phyloP scores from a whole-genome alignment of 2,797 vertebrate species.

The Pseudochaenichthys georgianus region DNA sequence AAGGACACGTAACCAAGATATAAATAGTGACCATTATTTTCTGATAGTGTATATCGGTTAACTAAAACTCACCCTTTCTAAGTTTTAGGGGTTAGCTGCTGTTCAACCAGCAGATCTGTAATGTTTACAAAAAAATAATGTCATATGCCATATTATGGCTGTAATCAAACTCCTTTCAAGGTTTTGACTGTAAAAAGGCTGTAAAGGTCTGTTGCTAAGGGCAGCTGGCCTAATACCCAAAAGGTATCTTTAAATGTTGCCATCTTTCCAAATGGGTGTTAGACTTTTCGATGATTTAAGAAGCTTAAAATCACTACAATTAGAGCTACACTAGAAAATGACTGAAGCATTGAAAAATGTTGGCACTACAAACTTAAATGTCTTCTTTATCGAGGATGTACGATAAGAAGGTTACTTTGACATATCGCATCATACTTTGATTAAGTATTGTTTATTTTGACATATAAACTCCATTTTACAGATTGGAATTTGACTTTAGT shows the following conservation, averaged over 20 bases:
- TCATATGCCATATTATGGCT: too few species aligned
- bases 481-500: not conserved
- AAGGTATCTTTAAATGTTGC: not conserved
- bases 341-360: constrained; percentile 57
- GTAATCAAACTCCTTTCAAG: not conserved
- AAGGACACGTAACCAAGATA: not conserved
- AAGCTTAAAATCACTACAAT: constrained; percentile 57
- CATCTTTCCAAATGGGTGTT: constrained; percentile 48
- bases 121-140: not conserved
- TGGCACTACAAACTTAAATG: constrained; percentile 56
- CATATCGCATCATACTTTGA: constrained; percentile 9
- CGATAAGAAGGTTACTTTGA: constrained; percentile 51
- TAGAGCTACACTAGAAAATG: constrained; percentile 46
- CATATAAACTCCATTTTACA: not conserved
- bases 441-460: constrained; percentile 10
- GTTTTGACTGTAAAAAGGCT: not conserved
- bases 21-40: not conserved
- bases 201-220: not conserved
- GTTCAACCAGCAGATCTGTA: not conserved
- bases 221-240: not conserved
- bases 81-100: not conserved
- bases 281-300: constrained; percentile 55
- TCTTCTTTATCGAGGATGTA: constrained; percentile 29
- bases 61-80: not conserved
- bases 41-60: not conserved